phyloP scores from a whole-genome alignment of 2,888 invertebrate genomes.

The Chloroclystis v-ata region DNA sequence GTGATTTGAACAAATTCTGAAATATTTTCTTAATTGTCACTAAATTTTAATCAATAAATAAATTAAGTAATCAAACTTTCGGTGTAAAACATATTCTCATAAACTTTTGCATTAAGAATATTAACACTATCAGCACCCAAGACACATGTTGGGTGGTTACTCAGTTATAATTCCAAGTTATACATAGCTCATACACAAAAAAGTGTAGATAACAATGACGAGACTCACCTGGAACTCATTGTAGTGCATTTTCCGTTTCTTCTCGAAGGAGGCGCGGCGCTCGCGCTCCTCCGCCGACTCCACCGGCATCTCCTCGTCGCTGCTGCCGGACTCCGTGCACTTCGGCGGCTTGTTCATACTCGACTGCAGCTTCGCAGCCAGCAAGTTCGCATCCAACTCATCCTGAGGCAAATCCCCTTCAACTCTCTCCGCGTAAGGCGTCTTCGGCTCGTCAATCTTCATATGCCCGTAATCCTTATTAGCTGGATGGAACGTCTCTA shows the following conservation, averaged over 20 bases:
- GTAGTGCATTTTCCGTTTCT: slow-evolving; percentile 97
- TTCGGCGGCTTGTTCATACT: slow-evolving; percentile 74
- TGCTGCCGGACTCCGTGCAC: slow-evolving; percentile 69
- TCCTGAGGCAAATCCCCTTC: slow-evolving; percentile 79
- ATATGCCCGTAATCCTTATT: slow-evolving; percentile 99
- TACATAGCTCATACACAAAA: too few species aligned
- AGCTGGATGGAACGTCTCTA: slow-evolving; percentile 97
- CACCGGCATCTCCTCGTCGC: slow-evolving; percentile 79
- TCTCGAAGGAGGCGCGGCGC: slow-evolving; percentile 89
- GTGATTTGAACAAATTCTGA: too few species aligned
- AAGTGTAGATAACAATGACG: too few species aligned
- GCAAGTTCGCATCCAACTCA: slow-evolving; percentile 82
- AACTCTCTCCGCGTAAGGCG: slow-evolving; percentile 84
- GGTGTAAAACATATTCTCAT: too few species aligned
- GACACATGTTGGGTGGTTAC: too few species aligned
- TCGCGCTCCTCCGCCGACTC: slow-evolving; percentile 80
- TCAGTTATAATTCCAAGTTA: too few species aligned
- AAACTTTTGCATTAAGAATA: too few species aligned
- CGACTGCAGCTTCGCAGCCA: slow-evolving; percentile 84
- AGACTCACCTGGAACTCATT: slow-evolving; percentile 89
- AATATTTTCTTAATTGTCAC: too few species aligned
- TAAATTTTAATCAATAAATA: too few species aligned
- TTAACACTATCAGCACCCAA: too few species aligned
- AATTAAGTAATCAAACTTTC: background rate
- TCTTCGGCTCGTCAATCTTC: slow-evolving; percentile 98